Base-by-base conservation (phyloP, 2,888 invertebrate genomes). In the Germaria angustata region DNA sequence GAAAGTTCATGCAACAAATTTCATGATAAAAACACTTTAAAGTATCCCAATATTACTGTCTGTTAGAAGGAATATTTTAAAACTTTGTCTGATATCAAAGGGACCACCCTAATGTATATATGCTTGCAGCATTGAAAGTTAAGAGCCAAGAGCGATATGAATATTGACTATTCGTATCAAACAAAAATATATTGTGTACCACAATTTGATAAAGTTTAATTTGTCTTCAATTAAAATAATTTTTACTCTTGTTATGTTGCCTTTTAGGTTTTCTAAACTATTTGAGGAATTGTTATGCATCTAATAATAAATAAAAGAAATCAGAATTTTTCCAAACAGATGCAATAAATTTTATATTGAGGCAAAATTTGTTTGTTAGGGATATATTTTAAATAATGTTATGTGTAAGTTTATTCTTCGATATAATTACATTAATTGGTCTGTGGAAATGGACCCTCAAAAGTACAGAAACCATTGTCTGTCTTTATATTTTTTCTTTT, bases 121-220 rank as follows among this genome's bases (percentile, higher is more conserved):
- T 24, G 13, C 28, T 28, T 13, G 28, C 55, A 57, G 24, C 39
- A 81, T 72, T 77, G 66, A 77, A 68, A 78, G 78, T 63, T 81
- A 65, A 81, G 57, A 78, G 81, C 73, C 81, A 78, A 68, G 15
- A 81, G 81, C 81, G 77, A 81, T 73, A 81, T 77, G 55, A 78
- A 66, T 46, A 24, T 63, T 36, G 53, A 69, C 17, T 53, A 61
- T 72, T 36, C 15, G 34, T 66, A 34, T 1, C 41, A 11, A 34
- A 53, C 51, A 69, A 71, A 57, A 57, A 57, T 73, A 55, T 53
- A 61, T 69, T 69, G 66, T 61, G 44, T 72, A 77, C 61, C 68
- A 41, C 72, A 77, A 78, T 55, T 81, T 78, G 78, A 81, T 81
- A 68, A 72, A 69, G 63, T 61, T 73, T 81, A 81, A 81, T 77